Conservation (phyloP, 2,113 vertebrate genomes). For the Glaucomys volans region DNA sequence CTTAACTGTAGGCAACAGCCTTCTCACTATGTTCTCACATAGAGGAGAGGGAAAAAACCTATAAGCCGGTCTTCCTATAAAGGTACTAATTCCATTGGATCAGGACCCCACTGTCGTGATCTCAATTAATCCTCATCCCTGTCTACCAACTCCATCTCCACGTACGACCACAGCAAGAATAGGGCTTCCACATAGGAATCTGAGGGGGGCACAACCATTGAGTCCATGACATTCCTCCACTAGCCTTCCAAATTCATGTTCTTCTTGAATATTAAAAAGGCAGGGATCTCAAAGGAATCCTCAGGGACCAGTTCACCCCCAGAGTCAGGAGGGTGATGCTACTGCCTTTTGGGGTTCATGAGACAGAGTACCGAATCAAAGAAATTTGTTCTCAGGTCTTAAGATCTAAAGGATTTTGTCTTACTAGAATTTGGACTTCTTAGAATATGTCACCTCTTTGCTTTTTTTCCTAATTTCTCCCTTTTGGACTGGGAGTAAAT, state of each 20-base stretch:
- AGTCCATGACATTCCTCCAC: not conserved
- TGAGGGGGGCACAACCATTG: not conserved
- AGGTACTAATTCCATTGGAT: not conserved
- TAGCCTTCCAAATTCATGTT: not conserved
- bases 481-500: not conserved
- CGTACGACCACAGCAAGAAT: not conserved
- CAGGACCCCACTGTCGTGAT: not conserved
- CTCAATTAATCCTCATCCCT: not conserved
- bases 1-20: not conserved
- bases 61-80: not conserved
- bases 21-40: not conserved
- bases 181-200: not conserved
- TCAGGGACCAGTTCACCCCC: fast-evolving
- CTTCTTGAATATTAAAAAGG: not conserved
- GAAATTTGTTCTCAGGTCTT: not conserved
- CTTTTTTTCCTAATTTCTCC: not conserved
- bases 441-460: not conserved
- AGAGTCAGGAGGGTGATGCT: not conserved
- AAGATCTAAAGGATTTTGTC: not conserved
- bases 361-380: not conserved
- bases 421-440: not conserved
- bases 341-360: not conserved
- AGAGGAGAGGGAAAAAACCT: not conserved
- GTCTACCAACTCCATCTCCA: not conserved
- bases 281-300: not conserved